phyloP scores from a whole-genome alignment of 2,888 invertebrate species.

The Notodonta dromedarius region DNA sequence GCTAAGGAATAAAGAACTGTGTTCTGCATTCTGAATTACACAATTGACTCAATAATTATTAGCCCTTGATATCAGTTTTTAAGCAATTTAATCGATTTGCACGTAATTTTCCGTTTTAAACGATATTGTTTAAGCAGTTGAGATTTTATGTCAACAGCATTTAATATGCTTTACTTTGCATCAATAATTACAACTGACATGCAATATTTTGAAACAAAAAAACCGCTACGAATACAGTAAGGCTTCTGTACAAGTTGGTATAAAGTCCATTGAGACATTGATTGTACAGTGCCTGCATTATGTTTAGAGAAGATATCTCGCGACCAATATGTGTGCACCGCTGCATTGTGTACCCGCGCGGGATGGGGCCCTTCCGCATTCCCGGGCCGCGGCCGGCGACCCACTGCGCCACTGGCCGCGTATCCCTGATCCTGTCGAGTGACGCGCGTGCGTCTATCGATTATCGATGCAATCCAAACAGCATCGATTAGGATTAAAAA shows the following conservation, averaged over 20 bases:
- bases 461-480: slow-evolving; percentile 28
- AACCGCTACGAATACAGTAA: no score
- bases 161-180: not conserved
- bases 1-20: not conserved
- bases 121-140: not conserved
- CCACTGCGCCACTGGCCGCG: slow-evolving; percentile 80
- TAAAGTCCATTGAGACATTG: no score
- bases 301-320: slow-evolving; percentile 33
- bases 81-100: not conserved
- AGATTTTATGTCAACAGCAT: not conserved
- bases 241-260: no score
- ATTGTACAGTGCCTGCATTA: no score
- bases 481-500: not conserved
- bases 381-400: slow-evolving; percentile 71
- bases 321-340: slow-evolving; percentile 48
- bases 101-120: not conserved
- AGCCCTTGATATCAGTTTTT: not conserved
- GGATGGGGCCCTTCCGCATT: slow-evolving; percentile 75
- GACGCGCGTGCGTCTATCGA: slow-evolving; percentile 48
- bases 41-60: no score
- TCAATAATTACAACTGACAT: not conserved
- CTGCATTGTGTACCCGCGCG: slow-evolving; percentile 48
- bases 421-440: slow-evolving; percentile 79
- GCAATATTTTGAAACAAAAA: not conserved
- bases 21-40: not conserved